Evolutionary conservation across 2,888 invertebrate species (phyloP).

Genomic region (Drosophila infuscata): DNA sequence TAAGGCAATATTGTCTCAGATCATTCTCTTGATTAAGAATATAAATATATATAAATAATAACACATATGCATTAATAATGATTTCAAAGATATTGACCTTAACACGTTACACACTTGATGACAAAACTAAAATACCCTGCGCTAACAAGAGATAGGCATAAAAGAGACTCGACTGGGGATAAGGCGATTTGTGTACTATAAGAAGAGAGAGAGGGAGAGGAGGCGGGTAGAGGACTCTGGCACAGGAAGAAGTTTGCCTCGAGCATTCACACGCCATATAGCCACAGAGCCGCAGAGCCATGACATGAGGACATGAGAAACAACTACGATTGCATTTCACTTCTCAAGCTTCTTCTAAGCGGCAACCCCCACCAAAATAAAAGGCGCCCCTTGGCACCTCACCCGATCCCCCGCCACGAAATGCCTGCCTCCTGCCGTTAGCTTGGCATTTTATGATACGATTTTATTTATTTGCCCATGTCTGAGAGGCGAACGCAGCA

Average conservation of each 20-base stretch:
- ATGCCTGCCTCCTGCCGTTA: constrained; percentile 17
- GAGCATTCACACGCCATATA: constrained; percentile 77
- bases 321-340: constrained; percentile 74
- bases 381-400: constrained; percentile 8
- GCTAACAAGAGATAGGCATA: constrained; percentile 36
- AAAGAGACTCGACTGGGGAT: constrained; percentile 64
- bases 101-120: neutral
- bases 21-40: neutral
- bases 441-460: constrained; percentile 74
- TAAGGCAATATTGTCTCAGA: neutral
- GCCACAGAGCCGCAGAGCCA: constrained; percentile 65
- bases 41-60: neutral
- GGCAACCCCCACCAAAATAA: neutral
- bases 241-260: constrained; percentile 66
- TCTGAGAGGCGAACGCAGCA: constrained; percentile 26
- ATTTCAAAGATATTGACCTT: neutral
- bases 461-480: constrained; percentile 77
- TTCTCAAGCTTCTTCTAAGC: constrained; percentile 54
- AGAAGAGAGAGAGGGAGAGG: neutral
- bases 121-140: neutral
- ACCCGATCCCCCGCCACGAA: neutral
- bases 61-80: neutral
- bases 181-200: constrained; percentile 65
- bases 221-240: neutral
- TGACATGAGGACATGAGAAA: constrained; percentile 70